Evolutionary conservation across 2,888 invertebrate species (phyloP).

Genomic region (Myopa testacea): DNA sequence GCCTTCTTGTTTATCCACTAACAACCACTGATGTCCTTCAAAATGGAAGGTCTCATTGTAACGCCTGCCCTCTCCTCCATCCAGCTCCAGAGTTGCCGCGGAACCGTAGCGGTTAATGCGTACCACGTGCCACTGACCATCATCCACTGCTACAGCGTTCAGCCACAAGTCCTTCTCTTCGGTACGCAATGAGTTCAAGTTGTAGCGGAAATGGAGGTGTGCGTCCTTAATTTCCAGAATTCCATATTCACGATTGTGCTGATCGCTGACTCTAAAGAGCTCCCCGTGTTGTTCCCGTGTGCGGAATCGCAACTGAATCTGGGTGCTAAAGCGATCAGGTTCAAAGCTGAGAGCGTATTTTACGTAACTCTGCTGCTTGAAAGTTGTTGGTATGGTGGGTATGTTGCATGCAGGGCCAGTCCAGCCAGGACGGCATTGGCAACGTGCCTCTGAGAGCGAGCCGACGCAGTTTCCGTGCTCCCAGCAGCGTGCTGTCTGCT

Average conservation of each 20-base stretch:
- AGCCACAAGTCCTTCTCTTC: constrained; percentile 93
- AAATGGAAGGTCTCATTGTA: constrained; percentile 94
- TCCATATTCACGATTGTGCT: constrained; percentile 93
- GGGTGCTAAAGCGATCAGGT: constrained; percentile 91
- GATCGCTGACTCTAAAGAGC: constrained; percentile 92
- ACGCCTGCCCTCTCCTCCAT: constrained; percentile 93
- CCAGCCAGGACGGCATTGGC: constrained; percentile 96
- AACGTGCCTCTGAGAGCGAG: constrained; percentile 87
- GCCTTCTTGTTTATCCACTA: constrained; percentile 94
- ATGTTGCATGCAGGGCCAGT: constrained; percentile 89
- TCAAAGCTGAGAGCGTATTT: constrained; percentile 95
- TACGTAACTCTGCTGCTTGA: constrained; percentile 94
- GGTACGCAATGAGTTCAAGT: constrained; percentile 89
- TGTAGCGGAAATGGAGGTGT: constrained; percentile 89
- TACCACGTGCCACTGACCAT: constrained; percentile 97
- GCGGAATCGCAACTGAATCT: constrained; percentile 92
- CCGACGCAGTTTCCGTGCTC: constrained; percentile 96
- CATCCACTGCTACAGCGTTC: constrained; percentile 89
- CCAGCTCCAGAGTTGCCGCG: constrained; percentile 90
- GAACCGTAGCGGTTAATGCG: constrained; percentile 91
- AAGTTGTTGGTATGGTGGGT: constrained; percentile 90
- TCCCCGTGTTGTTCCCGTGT: constrained; percentile 94
- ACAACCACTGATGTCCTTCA: constrained; percentile 90
- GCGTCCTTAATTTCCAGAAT: constrained; percentile 92
- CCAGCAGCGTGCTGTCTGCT: constrained; percentile 87